Evolutionary conservation across 2,888 invertebrate genomes (phyloP).

Genomic region (Acrocyrtus sp.): DNA sequence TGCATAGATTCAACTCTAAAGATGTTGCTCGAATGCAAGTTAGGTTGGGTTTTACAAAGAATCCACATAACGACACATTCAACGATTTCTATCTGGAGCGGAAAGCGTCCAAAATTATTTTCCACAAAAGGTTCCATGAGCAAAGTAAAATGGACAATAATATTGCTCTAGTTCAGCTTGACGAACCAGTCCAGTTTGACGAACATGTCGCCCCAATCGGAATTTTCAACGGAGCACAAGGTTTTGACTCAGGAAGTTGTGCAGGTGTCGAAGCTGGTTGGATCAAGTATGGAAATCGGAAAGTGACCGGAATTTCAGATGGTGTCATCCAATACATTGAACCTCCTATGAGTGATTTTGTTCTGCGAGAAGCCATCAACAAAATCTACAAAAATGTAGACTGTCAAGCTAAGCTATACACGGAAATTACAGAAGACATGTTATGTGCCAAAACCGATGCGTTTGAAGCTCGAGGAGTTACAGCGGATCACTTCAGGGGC

Average conservation of each 20-base stretch:
- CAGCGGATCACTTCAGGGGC: constrained; percentile 48
- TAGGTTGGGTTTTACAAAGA: constrained; percentile 52
- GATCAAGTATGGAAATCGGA: constrained; percentile 56
- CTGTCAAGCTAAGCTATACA: constrained; percentile 40
- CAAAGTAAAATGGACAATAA: constrained; percentile 60
- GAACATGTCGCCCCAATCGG: constrained; percentile 53
- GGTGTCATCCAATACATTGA: constrained; percentile 57
- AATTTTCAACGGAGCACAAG: constrained; percentile 47
- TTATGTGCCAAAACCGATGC: constrained; percentile 54
- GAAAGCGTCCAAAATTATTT: constrained; percentile 53
- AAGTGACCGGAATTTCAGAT: constrained; percentile 52
- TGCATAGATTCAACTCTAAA: constrained; percentile 55
- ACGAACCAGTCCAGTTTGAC: constrained; percentile 53
- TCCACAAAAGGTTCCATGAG: constrained; percentile 57
- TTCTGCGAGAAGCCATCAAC: constrained; percentile 50
- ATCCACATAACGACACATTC: constrained; percentile 49
- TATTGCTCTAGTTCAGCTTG: constrained; percentile 54
- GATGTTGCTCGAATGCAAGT: constrained; percentile 59
- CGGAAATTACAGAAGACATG: constrained; percentile 55
- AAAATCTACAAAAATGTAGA: constrained; percentile 48
- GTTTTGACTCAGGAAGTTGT: constrained; percentile 52
- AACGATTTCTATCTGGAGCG: constrained; percentile 52
- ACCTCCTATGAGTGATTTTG: constrained; percentile 54
- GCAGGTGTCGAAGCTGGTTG: constrained; percentile 53
- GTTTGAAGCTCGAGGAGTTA: constrained; percentile 50